Evolutionary conservation across 2,113 vertebrate genomes (phyloP), one percentile per base, ranked within the genome.

Genomic region (Philantomba maxwellii): DNA sequence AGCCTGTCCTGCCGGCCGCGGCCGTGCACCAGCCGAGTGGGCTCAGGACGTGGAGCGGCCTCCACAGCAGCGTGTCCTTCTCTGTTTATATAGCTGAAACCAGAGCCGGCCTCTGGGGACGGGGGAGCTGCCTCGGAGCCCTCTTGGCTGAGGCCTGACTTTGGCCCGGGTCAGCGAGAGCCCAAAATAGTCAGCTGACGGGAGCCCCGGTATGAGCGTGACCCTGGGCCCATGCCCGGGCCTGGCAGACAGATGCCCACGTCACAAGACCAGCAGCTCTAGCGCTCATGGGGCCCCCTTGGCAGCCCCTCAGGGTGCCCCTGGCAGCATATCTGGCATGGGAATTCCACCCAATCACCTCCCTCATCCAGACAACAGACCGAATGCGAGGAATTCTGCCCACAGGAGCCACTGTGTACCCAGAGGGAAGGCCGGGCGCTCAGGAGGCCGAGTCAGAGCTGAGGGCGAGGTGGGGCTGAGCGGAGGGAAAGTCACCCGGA

Each of bases 171-270:
- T 97, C 97, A 98, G 96, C 96, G 97, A 93, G 97, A 94, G 78
- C 96, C 92, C 95, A 97, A 97, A 98, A 97, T 97, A 97, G 95
- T 97, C 94, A 97, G 96, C 97, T 97, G 96, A 97, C 49, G 93
- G 97, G 95, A 96, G 96, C 94, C 98, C 94, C 96, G 0, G 84
- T 15, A 2, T 94, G 95, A 98, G 97, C 92, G 82, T 97, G 96
- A 94, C 97, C 95, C 96, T 98, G 98, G 97, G 96, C 91, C 83
- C 19, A 0, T 90, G 97, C 97, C 98, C 96, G 0, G 97, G 87
- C 96, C 97, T 97, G 97, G 97, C 97, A 97, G 94, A 96, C 97
- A 97, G 98, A 96, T 98, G 97, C 95, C 96, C 97, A 98, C 97
- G 97, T 98, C 98, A 98, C 94, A 98, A 98, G 97, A 98, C 96